A percentile compares a stretch with the other conserved stretches of the same genome.
phyloP scores from a whole-genome alignment of 2,797 vertebrate species.

The Phoebastria nigripes region DNA sequence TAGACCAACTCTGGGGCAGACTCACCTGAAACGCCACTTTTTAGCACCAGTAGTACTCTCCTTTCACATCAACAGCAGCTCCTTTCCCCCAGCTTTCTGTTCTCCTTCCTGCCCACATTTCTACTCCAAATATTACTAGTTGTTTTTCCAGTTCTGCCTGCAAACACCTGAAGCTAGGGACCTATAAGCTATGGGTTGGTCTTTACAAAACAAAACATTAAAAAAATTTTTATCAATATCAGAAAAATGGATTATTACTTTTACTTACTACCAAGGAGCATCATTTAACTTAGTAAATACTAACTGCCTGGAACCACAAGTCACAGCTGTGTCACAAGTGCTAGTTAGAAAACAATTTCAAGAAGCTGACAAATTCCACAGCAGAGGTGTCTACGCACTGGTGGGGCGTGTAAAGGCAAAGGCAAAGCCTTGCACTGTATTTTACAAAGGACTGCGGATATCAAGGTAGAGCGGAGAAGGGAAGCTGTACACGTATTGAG shows the following conservation, averaged over 20 bases:
- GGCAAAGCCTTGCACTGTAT: background rate
- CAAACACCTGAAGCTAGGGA: background rate
- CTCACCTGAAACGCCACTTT: background rate
- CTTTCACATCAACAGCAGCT: background rate
- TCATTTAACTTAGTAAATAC: background rate
- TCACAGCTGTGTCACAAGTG: background rate
- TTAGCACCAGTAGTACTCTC: background rate
- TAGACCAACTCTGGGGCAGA: background rate
- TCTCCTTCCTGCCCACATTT: background rate
- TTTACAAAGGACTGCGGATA: background rate
- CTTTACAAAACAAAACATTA: background rate
- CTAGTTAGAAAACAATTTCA: background rate
- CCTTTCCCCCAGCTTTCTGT: background rate
- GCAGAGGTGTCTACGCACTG: background rate
- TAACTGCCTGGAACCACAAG: background rate
- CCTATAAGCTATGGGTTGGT: background rate
- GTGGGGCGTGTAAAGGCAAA: background rate
- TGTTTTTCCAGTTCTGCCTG: background rate
- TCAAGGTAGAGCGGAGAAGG: background rate
- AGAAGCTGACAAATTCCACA: conserved; percentile 4
- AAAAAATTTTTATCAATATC: background rate
- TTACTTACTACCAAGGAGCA: background rate
- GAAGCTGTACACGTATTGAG: background rate
- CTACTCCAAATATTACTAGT: background rate
- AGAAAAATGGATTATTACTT: background rate